These are phyloP conservation scores for Cavia aperea DNA, from an alignment of 2,113 vertebrate species.

Conservation along the genomic window DNA sequence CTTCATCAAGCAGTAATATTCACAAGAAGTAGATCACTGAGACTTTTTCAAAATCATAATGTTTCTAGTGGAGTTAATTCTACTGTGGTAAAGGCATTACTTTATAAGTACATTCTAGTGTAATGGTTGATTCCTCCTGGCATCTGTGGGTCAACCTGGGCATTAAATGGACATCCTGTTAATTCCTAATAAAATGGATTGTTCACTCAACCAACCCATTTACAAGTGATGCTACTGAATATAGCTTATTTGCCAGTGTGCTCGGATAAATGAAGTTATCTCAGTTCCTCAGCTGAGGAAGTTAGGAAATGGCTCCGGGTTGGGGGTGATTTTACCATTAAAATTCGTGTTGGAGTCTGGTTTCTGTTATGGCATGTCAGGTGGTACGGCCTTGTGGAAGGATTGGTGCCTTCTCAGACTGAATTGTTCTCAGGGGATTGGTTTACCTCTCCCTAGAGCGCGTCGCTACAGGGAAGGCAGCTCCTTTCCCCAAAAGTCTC, in stretches of 20 bases:
- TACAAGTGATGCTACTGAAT: neutral
- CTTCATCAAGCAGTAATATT: neutral
- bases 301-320: neutral
- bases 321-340: neutral
- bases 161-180: neutral
- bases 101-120: neutral
- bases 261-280: neutral
- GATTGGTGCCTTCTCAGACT: neutral
- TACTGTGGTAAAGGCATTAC: neutral
- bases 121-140: neutral
- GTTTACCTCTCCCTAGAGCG: neutral
- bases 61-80: neutral
- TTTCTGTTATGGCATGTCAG: neutral
- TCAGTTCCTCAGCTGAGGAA: neutral
- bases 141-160: neutral
- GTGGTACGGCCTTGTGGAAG: neutral
- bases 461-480: too few species aligned
- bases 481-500: fast-evolving
- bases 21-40: neutral
- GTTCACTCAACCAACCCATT: neutral
- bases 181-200: neutral
- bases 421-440: neutral
- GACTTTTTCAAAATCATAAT: neutral
- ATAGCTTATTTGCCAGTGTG: neutral
- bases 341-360: neutral